Conservation (phyloP, 2,888 invertebrate genomes). For the Drosophila bunnanda region DNA sequence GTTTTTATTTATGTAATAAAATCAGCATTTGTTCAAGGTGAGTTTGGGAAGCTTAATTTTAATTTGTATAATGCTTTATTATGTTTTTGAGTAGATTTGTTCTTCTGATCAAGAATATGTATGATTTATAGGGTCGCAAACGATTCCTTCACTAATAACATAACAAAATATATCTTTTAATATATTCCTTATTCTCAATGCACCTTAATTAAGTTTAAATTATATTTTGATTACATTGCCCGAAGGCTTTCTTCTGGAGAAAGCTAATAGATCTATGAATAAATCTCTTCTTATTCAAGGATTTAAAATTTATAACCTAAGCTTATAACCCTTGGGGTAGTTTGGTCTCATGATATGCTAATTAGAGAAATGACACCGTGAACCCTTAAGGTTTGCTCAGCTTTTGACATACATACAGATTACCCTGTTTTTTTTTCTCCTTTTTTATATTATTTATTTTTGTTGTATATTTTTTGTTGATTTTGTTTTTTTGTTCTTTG, state of each 20-base stretch:
- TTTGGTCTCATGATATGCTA: conserved; percentile 29
- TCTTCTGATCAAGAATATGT: background rate
- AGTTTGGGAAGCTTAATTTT: background rate
- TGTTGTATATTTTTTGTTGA: conserved; percentile 49
- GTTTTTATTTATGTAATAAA: background rate
- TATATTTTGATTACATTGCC: background rate
- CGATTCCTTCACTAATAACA: too few species aligned
- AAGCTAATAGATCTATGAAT: background rate
- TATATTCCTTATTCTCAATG: background rate
- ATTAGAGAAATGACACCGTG: conserved; percentile 16
- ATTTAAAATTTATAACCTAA: background rate
- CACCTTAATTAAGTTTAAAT: background rate
- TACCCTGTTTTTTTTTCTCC: conserved; percentile 31
- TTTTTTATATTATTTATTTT: conserved; percentile 17
- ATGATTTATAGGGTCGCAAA: too few species aligned
- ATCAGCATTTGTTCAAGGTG: background rate
- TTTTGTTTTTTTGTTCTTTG: conserved; percentile 43
- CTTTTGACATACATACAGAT: conserved; percentile 64
- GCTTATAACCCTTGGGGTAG: background rate
- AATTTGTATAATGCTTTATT: background rate
- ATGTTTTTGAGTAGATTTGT: background rate
- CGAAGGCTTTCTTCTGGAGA: too few species aligned
- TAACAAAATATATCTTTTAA: background rate
- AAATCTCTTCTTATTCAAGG: background rate
- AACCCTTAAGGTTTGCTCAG: conserved; percentile 57